Percentiles rank a stretch among this genome's conserved stretches.
phyloP scores from a whole-genome alignment of 2,113 vertebrate species.

The Ammodytes dubius region DNA sequence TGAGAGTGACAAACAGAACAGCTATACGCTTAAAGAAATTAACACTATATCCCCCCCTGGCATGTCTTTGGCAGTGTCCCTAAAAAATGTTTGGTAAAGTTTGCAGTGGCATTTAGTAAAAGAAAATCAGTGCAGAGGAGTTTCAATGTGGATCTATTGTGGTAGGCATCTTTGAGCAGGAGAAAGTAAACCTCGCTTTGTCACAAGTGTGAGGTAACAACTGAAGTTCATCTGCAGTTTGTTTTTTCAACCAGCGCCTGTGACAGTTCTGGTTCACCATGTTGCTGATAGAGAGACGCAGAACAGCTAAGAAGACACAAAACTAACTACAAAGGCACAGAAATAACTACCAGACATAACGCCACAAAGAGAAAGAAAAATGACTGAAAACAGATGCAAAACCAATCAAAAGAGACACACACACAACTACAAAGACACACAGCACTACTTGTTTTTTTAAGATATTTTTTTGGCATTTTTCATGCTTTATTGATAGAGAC shows the following conservation, averaged over 20 bases:
- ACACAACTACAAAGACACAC: not conserved
- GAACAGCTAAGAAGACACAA: not conserved
- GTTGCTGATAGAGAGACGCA: not conserved
- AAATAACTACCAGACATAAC: not conserved
- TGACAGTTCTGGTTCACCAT: not conserved
- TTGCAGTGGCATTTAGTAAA: not conserved
- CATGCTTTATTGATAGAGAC: too few relatives aligned
- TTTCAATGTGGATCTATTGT: not conserved
- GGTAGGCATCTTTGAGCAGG: not conserved
- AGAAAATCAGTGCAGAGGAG: not conserved
- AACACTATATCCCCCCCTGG: not conserved
- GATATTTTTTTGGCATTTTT: too few relatives aligned
- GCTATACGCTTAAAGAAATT: not conserved
- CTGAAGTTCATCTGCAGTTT: slow-evolving; percentile 9
- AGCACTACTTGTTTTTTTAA: not conserved
- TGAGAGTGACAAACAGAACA: not conserved
- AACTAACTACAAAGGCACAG: not conserved
- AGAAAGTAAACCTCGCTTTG: not conserved
- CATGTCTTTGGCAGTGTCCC: not conserved
- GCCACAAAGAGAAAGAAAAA: too few relatives aligned
- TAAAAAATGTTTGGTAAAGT: not conserved
- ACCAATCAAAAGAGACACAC: not conserved
- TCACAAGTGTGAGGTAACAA: slow-evolving; percentile 6
- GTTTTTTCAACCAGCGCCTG: slow-evolving; percentile 1
- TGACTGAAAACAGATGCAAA: not conserved